Percentiles rank a stretch among this genome's conserved stretches.
These are phyloP conservation scores for Xiphias gladius DNA, from an alignment of 2,113 vertebrate species.

Conservation along the genomic window DNA sequence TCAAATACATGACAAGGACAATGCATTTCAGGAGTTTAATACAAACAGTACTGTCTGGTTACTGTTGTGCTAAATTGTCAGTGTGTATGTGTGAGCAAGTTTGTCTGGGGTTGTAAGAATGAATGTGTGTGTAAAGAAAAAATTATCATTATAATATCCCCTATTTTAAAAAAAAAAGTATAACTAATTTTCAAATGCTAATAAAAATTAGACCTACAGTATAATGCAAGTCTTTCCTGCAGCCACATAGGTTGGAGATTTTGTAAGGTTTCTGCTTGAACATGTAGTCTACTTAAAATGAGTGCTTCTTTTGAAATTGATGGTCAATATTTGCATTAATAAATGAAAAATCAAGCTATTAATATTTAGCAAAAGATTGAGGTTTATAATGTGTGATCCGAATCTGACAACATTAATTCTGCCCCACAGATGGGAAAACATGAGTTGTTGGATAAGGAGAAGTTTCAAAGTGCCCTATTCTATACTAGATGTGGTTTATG, in stretches of 20 bases:
- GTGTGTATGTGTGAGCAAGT: background rate
- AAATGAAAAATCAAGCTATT: background rate
- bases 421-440: background rate
- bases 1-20: constrained; percentile 19
- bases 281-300: no score
- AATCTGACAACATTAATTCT: background rate
- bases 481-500: constrained; percentile 1
- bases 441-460: background rate
- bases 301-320: background rate
- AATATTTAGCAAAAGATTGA: background rate
- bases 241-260: background rate
- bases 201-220: no score
- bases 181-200: no score
- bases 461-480: background rate
- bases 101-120: no score
- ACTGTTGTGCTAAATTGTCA: background rate
- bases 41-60: constrained; percentile 4
- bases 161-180: constrained; percentile 1
- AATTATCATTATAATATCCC: background rate
- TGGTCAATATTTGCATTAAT: background rate
- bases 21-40: constrained; percentile 18
- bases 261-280: background rate
- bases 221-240: background rate
- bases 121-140: no score
- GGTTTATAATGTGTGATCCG: background rate